Base-by-base conservation (phyloP, 2,888 invertebrate species). In the Eristalis tenax region DNA sequence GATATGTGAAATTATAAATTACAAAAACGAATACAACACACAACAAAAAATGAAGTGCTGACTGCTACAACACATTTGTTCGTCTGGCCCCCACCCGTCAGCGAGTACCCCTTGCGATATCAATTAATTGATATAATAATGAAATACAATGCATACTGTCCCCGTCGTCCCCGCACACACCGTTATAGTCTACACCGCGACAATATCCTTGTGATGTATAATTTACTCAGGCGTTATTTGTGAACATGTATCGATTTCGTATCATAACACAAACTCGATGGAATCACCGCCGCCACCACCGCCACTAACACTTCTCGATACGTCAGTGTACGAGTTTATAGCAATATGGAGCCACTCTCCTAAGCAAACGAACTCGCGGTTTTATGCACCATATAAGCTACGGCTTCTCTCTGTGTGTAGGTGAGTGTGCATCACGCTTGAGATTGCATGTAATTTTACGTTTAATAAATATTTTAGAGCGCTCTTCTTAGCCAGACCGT, bases 41-140 rank as follows among this genome's bases (percentile, higher is more conserved):
- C 18, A 65, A 64, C 22, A 38, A 73, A 56, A 70, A 59, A 66
- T 8, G 26, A 56, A 32, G n/a, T 15, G 64, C 57, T 70, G 28
- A 22, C 23, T 50, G 68, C 40, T 43, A 64, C 66, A 75, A 18
- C 70, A 50, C 32, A 32, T 32, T 32, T 32, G 32, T 10, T 10
- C 5, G 0, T 32, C 32, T 6, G 6, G 8, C 5, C 32, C 8
- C 32, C 5, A 1, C 8, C 5, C 1, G 1, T 4, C 28, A 61
- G 32, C n/a, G 40, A 13, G 3, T 40, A 18, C 26, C 18, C 38
- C 13, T 50, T 28, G 11, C 38, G 63, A 78, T 83, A 71, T 66
- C 75, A 83, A 86, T 83, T 86, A 86, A 86, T 83, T 83, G 78
- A 83, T 79, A 75, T 83, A 86, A 86, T 86, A 78, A 78, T 70